These are phyloP conservation scores for Cricetomys ansorgei DNA, from an alignment of 2,113 vertebrate species.

Conservation along the genomic window DNA sequence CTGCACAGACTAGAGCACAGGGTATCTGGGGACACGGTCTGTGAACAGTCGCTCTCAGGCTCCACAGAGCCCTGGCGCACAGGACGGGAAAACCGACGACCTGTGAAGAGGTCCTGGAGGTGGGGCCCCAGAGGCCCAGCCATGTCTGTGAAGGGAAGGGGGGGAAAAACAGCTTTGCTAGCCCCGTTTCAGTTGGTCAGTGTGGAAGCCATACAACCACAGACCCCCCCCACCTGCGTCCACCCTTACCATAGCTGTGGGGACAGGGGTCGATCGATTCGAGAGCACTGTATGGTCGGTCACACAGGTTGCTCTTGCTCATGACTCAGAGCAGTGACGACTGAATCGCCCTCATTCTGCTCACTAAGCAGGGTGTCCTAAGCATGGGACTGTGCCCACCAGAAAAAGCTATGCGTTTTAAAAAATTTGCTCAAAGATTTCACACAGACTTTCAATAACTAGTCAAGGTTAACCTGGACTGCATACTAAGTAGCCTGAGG, in stretches of 20 bases:
- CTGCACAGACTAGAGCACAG: slow-evolving; percentile 98
- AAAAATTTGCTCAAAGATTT: slow-evolving; percentile 5
- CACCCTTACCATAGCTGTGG: background rate
- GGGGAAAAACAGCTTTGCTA: background rate
- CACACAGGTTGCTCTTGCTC: too few species aligned
- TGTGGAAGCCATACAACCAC: background rate
- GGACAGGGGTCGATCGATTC: too few species aligned
- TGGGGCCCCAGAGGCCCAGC: slow-evolving; percentile 85
- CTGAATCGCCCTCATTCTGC: background rate
- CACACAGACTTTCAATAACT: slow-evolving; percentile 1
- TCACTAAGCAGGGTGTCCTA: background rate
- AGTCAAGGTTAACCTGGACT: slow-evolving; percentile 22
- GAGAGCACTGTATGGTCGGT: rapidly evolving
- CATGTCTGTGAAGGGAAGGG: slow-evolving; percentile 78
- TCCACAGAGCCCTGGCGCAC: slow-evolving; percentile 89
- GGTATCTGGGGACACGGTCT: slow-evolving; percentile 94
- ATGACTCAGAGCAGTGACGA: background rate
- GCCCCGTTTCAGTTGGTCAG: background rate
- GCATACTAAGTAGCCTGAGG: background rate
- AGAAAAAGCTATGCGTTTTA: background rate
- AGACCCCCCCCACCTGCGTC: background rate
- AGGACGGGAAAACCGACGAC: slow-evolving; percentile 91
- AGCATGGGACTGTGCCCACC: background rate
- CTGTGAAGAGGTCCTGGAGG: slow-evolving; percentile 93
- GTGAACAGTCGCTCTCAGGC: slow-evolving; percentile 94